Base-by-base conservation (phyloP, 2,888 invertebrate species). In the Ichneumon xanthorius region DNA sequence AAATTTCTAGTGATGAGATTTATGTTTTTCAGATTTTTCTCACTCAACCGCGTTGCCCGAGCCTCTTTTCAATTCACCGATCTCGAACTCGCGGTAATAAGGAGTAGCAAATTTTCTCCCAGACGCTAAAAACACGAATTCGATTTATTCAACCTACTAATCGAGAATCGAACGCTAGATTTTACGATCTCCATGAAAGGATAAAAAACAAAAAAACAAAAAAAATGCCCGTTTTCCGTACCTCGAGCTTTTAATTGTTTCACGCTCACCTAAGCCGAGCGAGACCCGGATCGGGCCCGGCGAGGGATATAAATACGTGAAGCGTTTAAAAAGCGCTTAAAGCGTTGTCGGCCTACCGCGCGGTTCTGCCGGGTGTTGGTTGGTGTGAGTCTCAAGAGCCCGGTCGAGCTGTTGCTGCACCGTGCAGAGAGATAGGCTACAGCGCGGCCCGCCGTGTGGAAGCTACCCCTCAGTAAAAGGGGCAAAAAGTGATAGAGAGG, bases 271-370 rank as follows among this genome's bases (percentile, higher is more conserved):
- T 81, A 86, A 86, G 86, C 73, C 82, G 76, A 84, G 72, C 75
- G 80, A 48, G 77, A 70, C 19, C 63, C 37, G 72, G 79, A 22
- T 55, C 19, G 45, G 53, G 58, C 73, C 80, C 79, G 72, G 85
- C 77, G 83, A 80, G 87, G 87, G 82, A 84, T 86, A 87, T 88
- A 88, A 87, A 87, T 88, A 87, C 88, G 85, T 61, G 77, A 84
- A 88, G 83, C 87, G 85, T 88, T 88, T 88, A 88, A 88, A 88
- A 88, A 88, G 86, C 86, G 86, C 88, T 88, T 87, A 88, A 79
- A 88, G 87, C 86, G 79, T 83, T 87, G 86, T 87, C 81, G 84
- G 86, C 53, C 85, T 61, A 79, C 82, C 80, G 61, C 79, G 68
- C 70, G 73, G 72, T 72, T 72, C 75, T 78, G 45, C 68, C 63